phyloP scores from a whole-genome alignment of 2,797 vertebrate genomes.

The Pelobates cultripes region DNA sequence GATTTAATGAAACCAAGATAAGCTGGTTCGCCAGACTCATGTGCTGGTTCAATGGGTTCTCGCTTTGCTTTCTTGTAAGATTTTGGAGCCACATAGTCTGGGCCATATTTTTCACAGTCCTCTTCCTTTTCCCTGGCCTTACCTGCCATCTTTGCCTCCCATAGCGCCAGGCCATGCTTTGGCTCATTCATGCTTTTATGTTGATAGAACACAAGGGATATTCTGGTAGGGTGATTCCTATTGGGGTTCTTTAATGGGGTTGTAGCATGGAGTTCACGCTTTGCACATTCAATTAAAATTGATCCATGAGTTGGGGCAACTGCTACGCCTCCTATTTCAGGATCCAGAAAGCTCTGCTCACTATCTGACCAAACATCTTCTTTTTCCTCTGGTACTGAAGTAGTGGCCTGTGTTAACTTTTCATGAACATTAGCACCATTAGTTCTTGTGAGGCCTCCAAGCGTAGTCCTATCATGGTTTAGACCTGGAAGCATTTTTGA shows the following conservation, averaged over 20 bases:
- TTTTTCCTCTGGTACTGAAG: slow-evolving; percentile 70
- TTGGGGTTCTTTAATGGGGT: slow-evolving; percentile 93
- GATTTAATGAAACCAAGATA: slow-evolving; percentile 90
- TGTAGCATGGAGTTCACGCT: slow-evolving; percentile 95
- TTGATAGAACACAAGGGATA: slow-evolving; percentile 98
- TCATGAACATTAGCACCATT: slow-evolving; percentile 71
- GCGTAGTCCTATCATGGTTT: slow-evolving; percentile 74
- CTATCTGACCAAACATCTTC: slow-evolving; percentile 97
- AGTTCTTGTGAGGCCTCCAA: slow-evolving; percentile 68
- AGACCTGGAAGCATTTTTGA: slow-evolving; percentile 73
- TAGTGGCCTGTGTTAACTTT: slow-evolving; percentile 63
- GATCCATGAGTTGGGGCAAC: slow-evolving; percentile 95
- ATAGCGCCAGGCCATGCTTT: slow-evolving; percentile 92
- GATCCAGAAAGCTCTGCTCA: slow-evolving; percentile 96
- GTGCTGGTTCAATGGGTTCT: slow-evolving; percentile 79
- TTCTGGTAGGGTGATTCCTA: slow-evolving; percentile 89
- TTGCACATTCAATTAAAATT: slow-evolving; percentile 97
- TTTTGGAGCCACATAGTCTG: slow-evolving; percentile 88
- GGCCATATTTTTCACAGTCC: slow-evolving; percentile 87
- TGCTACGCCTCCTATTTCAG: slow-evolving; percentile 94
- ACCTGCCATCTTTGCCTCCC: slow-evolving; percentile 98
- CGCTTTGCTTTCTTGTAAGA: slow-evolving; percentile 85
- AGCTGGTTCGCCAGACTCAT: slow-evolving; percentile 80
- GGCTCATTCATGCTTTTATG: slow-evolving; percentile 98
- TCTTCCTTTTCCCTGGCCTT: slow-evolving; percentile 96